These are phyloP conservation scores for Nomada fucata DNA, from an alignment of 2,888 invertebrate genomes.

Conservation along the genomic window DNA sequence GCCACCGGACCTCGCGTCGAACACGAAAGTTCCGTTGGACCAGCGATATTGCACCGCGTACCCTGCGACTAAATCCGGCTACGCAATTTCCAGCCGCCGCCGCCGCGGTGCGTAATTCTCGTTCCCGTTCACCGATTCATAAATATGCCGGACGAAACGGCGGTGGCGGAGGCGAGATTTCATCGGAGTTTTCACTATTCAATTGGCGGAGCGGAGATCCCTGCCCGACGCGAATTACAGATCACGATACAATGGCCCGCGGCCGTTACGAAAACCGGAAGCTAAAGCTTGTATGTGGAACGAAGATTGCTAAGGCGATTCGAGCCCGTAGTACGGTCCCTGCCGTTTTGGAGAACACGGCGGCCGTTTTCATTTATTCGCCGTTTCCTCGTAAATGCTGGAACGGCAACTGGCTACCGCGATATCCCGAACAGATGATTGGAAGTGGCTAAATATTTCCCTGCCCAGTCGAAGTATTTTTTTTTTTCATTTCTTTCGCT, in stretches of 20 bases:
- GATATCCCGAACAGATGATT: too few relatives aligned
- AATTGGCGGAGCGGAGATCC: conserved; percentile 27
- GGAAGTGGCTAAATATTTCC: too few relatives aligned
- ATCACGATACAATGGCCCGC: conserved; percentile 5
- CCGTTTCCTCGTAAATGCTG: too few relatives aligned
- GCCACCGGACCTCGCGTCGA: not conserved
- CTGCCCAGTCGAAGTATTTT: too few relatives aligned
- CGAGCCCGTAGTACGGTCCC: too few relatives aligned
- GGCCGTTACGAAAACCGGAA: conserved; percentile 32
- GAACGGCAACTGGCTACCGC: too few relatives aligned
- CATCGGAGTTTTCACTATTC: conserved; percentile 25
- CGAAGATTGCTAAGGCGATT: too few relatives aligned
- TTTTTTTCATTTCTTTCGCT: too few relatives aligned
- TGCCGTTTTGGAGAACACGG: too few relatives aligned
- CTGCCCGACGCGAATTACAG: not conserved
- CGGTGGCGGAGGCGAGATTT: conserved; percentile 33
- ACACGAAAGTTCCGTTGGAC: not conserved
- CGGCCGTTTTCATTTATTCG: too few relatives aligned
- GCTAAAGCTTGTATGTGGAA: not conserved
- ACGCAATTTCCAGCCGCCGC: not conserved
- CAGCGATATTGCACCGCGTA: not conserved
- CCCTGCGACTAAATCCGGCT: not conserved
- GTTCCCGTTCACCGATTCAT: conserved; percentile 10
- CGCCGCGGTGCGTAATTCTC: conserved; percentile 1
- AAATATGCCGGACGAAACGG: conserved; percentile 3